A percentile compares a stretch with the other conserved stretches of the same genome.
Conservation (phyloP, 2,797 vertebrate genomes). For the Scolopax rusticola region DNA sequence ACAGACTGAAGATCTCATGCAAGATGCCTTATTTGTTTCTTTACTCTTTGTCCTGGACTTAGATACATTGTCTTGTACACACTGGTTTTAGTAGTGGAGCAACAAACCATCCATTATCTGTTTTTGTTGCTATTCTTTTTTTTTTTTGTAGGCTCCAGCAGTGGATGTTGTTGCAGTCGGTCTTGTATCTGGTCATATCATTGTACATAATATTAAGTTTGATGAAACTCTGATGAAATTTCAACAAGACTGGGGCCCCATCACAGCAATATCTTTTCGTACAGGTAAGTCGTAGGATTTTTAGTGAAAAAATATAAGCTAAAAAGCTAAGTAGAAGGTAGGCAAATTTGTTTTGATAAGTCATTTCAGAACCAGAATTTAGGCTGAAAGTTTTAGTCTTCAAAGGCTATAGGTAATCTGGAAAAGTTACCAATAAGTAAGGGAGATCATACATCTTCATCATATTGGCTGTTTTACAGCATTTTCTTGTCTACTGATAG, state of each 20-base stretch:
- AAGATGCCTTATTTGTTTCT: neutral
- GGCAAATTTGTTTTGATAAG: neutral
- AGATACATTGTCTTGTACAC: neutral
- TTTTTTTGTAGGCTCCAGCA: constrained; percentile 88
- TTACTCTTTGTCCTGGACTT: neutral
- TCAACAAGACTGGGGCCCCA: constrained; percentile 95
- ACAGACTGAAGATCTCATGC: neutral
- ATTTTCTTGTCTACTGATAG: neutral
- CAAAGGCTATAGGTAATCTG: neutral
- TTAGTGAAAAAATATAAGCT: neutral
- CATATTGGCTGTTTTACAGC: neutral
- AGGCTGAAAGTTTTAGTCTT: neutral
- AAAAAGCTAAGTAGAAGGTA: neutral
- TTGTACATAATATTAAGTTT: constrained; percentile 94
- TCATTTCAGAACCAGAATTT: neutral
- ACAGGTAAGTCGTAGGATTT: constrained; percentile 83
- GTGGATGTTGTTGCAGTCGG: constrained; percentile 92
- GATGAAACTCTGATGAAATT: constrained; percentile 95
- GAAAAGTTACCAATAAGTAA: neutral
- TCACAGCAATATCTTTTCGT: constrained; percentile 92
- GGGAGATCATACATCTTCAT: neutral
- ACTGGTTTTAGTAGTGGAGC: neutral
- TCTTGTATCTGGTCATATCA: constrained; percentile 87
- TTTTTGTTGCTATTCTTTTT: neutral
- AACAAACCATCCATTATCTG: neutral